These are phyloP conservation scores for Urechis unicinctus DNA, from an alignment of 2,888 invertebrate genomes.

Conservation along the genomic window DNA sequence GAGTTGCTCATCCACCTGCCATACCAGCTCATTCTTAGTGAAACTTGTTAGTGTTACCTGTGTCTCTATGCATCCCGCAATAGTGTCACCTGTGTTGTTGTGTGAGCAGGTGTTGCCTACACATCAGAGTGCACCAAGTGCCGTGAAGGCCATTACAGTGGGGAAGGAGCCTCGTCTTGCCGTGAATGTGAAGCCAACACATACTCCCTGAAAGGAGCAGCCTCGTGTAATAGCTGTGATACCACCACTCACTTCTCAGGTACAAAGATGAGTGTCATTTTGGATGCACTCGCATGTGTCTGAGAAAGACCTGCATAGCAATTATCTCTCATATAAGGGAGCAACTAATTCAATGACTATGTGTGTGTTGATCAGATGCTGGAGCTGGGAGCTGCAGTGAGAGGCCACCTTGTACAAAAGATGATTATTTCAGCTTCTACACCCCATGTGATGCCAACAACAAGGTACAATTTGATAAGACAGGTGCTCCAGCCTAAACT, in stretches of 20 bases:
- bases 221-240: constrained; percentile 51
- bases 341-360: no score
- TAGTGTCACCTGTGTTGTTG: neutral
- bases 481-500: no score
- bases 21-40: no score
- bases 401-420: constrained; percentile 52
- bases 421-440: constrained; percentile 54
- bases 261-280: constrained; percentile 1
- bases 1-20: constrained; percentile 47
- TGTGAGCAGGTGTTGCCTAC: constrained; percentile 58
- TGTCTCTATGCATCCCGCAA: neutral
- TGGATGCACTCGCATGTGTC: no score
- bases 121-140: constrained; percentile 55
- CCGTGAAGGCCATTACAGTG: constrained; percentile 52
- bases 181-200: constrained; percentile 52
- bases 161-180: constrained; percentile 45
- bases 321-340: no score
- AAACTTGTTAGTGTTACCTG: neutral
- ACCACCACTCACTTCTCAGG: constrained; percentile 42
- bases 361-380: constrained; percentile 29
- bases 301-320: no score
- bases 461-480: no score
- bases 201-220: constrained; percentile 51
- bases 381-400: constrained; percentile 52
- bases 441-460: constrained; percentile 53